Conservation (phyloP, 2,797 vertebrate species). For the Spea hammondii region DNA sequence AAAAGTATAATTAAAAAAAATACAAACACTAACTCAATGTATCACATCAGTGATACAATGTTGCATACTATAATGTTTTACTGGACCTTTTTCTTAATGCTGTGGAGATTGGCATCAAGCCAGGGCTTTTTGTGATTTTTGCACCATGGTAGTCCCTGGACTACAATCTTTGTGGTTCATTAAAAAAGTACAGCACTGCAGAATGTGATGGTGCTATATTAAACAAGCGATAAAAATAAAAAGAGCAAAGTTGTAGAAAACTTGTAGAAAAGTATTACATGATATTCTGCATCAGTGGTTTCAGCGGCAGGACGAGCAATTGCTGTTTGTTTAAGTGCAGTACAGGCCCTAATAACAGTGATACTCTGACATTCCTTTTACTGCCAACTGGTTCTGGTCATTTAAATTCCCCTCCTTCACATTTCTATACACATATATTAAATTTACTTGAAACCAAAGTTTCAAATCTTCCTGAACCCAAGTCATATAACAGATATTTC, state of each 20-base stretch:
- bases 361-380: neutral
- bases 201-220: no score
- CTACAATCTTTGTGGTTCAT: slow-evolving; percentile 5
- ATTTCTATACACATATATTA: neutral
- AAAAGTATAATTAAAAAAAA: no score
- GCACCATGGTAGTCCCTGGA: neutral
- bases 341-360: neutral
- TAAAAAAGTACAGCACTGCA: neutral
- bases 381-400: neutral
- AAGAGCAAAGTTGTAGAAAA: slow-evolving; percentile 7
- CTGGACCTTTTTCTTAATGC: no score
- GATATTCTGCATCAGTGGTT: neutral
- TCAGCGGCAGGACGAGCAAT: neutral
- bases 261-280: neutral
- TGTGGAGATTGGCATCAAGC: neutral
- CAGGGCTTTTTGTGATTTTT: neutral
- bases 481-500: no score
- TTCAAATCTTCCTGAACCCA: no score
- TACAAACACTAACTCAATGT: no score
- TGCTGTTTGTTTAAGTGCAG: slow-evolving; percentile 1
- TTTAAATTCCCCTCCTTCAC: neutral
- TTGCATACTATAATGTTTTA: no score
- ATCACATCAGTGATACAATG: no score
- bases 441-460: neutral
- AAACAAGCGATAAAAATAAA: no score